These are phyloP conservation scores for Tridacna gigas DNA, from an alignment of 2,888 invertebrate species.

Conservation along the genomic window DNA sequence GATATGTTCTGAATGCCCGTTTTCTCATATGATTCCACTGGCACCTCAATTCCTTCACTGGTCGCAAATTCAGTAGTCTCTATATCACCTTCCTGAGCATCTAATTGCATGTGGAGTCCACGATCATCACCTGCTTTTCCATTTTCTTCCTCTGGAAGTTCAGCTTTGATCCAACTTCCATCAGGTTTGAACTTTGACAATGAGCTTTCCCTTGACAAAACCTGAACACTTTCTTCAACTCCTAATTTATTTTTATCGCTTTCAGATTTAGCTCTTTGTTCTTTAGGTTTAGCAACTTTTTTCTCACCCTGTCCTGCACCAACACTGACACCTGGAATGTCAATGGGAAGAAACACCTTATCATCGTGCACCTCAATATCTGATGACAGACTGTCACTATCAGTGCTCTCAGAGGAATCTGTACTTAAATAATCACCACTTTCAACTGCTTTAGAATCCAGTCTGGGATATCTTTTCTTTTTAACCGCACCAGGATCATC, in stretches of 20 bases:
- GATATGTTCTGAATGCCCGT: neutral
- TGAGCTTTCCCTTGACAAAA: constrained; percentile 51
- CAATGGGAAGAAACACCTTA: constrained; percentile 51
- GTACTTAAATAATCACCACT: constrained; percentile 34
- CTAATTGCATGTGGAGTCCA: constrained; percentile 6
- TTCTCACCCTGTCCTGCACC: constrained; percentile 4
- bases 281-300: constrained; percentile 36
- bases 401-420: constrained; percentile 37
- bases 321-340: constrained; percentile 43
- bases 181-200: constrained; percentile 62
- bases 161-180: constrained; percentile 70
- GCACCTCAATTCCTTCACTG: neutral
- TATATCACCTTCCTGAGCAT: constrained; percentile 18
- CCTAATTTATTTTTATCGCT: constrained; percentile 48
- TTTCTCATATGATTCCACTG: neutral
- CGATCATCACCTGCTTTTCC: constrained; percentile 16
- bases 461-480: constrained; percentile 14
- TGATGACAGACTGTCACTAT: constrained; percentile 29
- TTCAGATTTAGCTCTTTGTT: constrained; percentile 52
- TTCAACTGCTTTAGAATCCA: constrained; percentile 31
- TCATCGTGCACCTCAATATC: constrained; percentile 9
- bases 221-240: constrained; percentile 23
- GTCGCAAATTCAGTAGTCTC: constrained; percentile 11
- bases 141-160: constrained; percentile 35
- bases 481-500: neutral